Percentiles rank a stretch among this genome's conserved stretches.
Conservation (phyloP, 1,140 invertebrate genomes). For the Bombus sibiricus region DNA sequence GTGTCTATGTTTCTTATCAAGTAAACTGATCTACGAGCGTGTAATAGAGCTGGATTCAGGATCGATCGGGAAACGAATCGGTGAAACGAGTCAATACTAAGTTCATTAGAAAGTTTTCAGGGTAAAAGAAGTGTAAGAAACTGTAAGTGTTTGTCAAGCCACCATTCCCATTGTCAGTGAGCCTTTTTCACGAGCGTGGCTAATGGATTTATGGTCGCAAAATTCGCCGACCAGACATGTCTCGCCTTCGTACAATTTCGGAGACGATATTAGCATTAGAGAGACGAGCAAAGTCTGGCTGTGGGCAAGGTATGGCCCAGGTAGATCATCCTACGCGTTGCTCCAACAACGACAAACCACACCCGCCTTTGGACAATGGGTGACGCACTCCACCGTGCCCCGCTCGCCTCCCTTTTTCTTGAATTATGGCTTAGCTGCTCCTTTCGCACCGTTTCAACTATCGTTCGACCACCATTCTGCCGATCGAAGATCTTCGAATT, state of each 20-base stretch:
- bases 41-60: not conserved
- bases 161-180: slow-evolving; percentile 5
- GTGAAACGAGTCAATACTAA: not conserved
- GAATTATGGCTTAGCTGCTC: slow-evolving; percentile 66
- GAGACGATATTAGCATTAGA: slow-evolving; percentile 72
- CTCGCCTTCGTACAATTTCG: slow-evolving; percentile 69
- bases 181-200: slow-evolving; percentile 22
- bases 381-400: slow-evolving; percentile 60
- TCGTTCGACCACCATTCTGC: slow-evolving; percentile 40
- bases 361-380: slow-evolving; percentile 71
- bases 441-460: slow-evolving; percentile 49
- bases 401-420: slow-evolving; percentile 61
- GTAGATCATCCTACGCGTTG: slow-evolving; percentile 72
- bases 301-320: slow-evolving; percentile 58
- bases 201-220: slow-evolving; percentile 64
- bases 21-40: not conserved
- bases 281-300: slow-evolving; percentile 50
- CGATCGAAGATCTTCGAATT: slow-evolving; percentile 43
- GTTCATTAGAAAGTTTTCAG: not conserved
- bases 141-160: not conserved
- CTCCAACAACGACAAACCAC: slow-evolving; percentile 70
- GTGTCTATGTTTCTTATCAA: not conserved
- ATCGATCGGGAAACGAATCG: not conserved
- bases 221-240: slow-evolving; percentile 60
- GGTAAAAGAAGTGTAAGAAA: slow-evolving; percentile 7